Percentiles rank a stretch among this genome's conserved stretches.
Conservation (phyloP, 2,888 invertebrate species). For the Dendrolimus houi region DNA sequence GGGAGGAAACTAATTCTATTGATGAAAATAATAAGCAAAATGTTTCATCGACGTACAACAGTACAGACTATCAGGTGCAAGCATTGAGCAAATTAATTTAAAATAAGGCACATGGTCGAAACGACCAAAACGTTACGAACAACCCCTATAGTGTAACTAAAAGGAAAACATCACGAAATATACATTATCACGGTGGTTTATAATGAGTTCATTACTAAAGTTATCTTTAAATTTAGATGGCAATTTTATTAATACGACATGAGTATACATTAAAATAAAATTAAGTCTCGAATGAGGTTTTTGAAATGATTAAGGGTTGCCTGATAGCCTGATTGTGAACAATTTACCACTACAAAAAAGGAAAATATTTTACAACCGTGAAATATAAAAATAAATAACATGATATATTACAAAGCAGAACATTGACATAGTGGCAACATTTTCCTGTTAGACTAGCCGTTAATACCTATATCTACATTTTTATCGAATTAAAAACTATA, state of each 20-base stretch:
- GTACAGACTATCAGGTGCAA: constrained; percentile 55
- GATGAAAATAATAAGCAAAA: constrained; percentile 12
- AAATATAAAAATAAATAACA: constrained; percentile 70
- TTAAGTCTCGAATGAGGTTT: background rate
- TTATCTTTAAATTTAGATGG: constrained; percentile 7
- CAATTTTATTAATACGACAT: constrained; percentile 3
- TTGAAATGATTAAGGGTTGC: constrained; percentile 15
- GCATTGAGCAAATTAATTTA: constrained; percentile 61
- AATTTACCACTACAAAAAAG: constrained; percentile 43
- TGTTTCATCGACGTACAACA: background rate
- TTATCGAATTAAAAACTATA: constrained; percentile 35
- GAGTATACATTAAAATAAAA: background rate
- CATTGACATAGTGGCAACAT: constrained; percentile 70
- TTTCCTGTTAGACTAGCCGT: constrained; percentile 70
- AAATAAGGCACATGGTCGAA: constrained; percentile 64
- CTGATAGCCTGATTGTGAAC: constrained; percentile 53
- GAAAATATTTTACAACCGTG: constrained; percentile 55
- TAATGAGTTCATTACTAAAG: constrained; percentile 24
- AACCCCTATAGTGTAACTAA: constrained; percentile 15
- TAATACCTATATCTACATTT: constrained; percentile 64
- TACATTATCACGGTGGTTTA: constrained; percentile 34
- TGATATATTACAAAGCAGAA: constrained; percentile 68
- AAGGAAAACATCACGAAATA: constrained; percentile 20
- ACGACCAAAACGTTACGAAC: constrained; percentile 40
- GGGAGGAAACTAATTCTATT: background rate